Conservation (phyloP, 2,113 vertebrate species). For the Ciconia maguari region DNA sequence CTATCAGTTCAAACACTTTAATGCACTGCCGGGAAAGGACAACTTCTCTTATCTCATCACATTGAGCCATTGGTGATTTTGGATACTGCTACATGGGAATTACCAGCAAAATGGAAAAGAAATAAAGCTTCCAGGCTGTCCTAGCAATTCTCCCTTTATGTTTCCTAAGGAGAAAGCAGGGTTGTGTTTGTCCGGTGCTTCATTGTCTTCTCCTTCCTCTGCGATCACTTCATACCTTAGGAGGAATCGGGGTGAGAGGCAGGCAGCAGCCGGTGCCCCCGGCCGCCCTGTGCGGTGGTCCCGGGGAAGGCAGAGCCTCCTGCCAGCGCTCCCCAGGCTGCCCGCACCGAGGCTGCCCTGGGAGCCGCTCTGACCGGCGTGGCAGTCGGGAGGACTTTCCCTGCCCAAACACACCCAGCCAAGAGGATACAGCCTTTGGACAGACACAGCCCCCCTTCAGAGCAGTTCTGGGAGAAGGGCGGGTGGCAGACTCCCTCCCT, state of each 20-base stretch:
- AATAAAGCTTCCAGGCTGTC: neutral
- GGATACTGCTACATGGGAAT: neutral
- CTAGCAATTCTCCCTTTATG: neutral
- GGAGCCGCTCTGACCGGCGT: fast-evolving
- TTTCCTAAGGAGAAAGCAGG: neutral
- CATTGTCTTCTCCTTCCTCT: neutral
- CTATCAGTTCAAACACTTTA: neutral
- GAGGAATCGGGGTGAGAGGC: fast-evolving
- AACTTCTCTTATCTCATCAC: neutral
- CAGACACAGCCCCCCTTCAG: neutral
- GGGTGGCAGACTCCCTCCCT: neutral
- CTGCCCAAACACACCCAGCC: too few species aligned
- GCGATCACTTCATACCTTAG: fast-evolving
- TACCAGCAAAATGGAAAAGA: neutral
- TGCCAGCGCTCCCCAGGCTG: fast-evolving
- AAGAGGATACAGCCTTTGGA: too few species aligned
- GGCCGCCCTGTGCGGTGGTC: neutral
- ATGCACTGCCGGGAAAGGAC: neutral
- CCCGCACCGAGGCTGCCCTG: fast-evolving
- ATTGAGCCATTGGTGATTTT: neutral
- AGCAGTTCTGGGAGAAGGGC: neutral
- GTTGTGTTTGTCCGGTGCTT: neutral
- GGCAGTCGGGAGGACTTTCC: fast-evolving
- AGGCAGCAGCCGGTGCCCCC: neutral
- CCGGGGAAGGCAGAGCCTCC: fast-evolving